Base-by-base conservation (phyloP, 2,113 vertebrate genomes). In the Nanorana parkeri region DNA sequence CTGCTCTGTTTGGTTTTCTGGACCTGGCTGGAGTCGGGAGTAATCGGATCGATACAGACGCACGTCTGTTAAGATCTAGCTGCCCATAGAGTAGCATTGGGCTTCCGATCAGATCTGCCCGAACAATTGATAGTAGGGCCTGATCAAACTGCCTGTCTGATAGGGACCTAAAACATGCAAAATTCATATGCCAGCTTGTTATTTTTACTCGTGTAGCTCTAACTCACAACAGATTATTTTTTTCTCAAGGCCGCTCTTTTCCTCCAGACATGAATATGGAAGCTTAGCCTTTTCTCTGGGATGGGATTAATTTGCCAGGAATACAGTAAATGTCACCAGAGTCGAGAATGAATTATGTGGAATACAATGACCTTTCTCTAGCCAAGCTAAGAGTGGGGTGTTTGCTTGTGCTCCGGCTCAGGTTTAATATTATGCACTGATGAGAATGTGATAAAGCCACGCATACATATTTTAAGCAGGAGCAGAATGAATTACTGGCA, bases 391-490 rank as follows among this genome's bases (percentile, higher is more conserved):
- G 61, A 82, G 80, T 67, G 29, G 71, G 60, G 80, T 82, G 80
- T 82, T 82, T 82, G 61, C 80, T 74, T 81, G 56, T 89, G 60
- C 69, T 66, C 65, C 47, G 65, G 77, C 77, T 68, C 51, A 67
- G 80, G 80, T 82, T 82, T 82, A 82, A 75, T 82, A 82, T 75
- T 75, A 82, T 82, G 80, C 56, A 52, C 80, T 75, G 80, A 82
- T 82, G 80, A 82, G 71, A 82, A 82, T 67, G 80, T 75, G 80
- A 82, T 82, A 82, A 82, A 82, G 71, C 80, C 52, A 28, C 61
- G 60, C 15, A 71, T 75, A 82, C 71, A 82, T 82, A 82, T 82
- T 82, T 75, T 75, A 82, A 75, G 61, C 80, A 82, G 75, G 80
- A 82, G 47, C 80, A 67, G 80, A 82, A 82, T 82, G 80, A 82